Evolutionary conservation across 2,888 invertebrate species (phyloP).

Genomic region (Lasioglossum morio): DNA sequence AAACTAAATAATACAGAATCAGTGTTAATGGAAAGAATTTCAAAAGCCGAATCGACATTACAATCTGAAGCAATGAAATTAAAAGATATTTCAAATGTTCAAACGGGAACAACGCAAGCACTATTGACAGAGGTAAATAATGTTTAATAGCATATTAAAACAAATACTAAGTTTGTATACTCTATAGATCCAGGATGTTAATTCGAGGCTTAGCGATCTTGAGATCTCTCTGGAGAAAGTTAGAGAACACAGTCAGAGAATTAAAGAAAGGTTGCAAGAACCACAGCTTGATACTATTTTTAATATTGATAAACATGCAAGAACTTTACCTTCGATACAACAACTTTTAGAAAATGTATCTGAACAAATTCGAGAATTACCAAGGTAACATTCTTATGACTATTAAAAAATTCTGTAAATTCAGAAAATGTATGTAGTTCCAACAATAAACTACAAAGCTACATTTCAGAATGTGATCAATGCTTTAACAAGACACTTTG

Average conservation of each 20-base stretch:
- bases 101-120: constrained; percentile 37
- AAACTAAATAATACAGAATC: constrained; percentile 74
- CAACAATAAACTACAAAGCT: neutral
- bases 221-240: constrained; percentile 72
- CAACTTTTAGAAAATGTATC: constrained; percentile 76
- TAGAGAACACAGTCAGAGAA: constrained; percentile 66
- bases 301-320: constrained; percentile 72
- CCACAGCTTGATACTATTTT: constrained; percentile 37
- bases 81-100: constrained; percentile 41
- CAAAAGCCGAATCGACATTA: constrained; percentile 71
- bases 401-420: neutral
- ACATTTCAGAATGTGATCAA: neutral
- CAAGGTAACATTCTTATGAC: constrained; percentile 70
- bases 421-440: neutral
- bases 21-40: constrained; percentile 69
- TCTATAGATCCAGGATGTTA: constrained; percentile 72
- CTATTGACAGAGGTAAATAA: constrained; percentile 45
- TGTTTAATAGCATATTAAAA: neutral
- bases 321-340: constrained; percentile 73
- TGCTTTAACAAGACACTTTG: neutral
- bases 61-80: constrained; percentile 56
- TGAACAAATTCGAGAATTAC: constrained; percentile 74
- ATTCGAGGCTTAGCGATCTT: constrained; percentile 69
- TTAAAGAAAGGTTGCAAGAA: constrained; percentile 59
- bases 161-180: neutral